Conservation (phyloP, 2,888 invertebrate species). For the Cryptosula pallasiana region DNA sequence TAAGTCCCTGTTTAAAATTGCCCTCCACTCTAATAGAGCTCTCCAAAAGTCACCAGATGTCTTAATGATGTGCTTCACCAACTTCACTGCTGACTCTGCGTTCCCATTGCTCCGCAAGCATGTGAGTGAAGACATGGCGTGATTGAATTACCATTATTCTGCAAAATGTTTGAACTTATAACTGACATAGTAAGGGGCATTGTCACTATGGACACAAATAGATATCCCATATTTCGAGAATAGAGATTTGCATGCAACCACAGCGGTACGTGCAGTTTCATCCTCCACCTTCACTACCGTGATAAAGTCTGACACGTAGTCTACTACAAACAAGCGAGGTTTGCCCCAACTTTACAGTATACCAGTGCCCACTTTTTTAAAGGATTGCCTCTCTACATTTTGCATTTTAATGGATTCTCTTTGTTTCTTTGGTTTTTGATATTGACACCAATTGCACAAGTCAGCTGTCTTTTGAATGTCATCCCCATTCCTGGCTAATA, state of each 20-base stretch:
- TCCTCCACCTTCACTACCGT: conserved; percentile 22
- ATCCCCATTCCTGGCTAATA: conserved; percentile 26
- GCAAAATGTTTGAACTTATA: conserved; percentile 25
- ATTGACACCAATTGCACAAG: conserved; percentile 4
- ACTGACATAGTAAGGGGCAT: conserved; percentile 27
- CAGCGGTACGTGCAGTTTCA: not conserved
- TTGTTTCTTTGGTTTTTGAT: not conserved
- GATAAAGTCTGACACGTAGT: conserved; percentile 15
- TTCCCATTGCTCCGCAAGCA: conserved; percentile 28
- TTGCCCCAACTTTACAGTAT: conserved; percentile 13
- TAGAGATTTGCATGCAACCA: not conserved
- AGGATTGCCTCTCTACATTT: conserved; percentile 5
- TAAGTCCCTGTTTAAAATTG: not conserved
- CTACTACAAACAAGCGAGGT: not conserved
- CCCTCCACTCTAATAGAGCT: not conserved
- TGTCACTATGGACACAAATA: not conserved
- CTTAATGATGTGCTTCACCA: not conserved
- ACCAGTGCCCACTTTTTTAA: conserved; percentile 7
- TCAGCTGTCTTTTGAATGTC: not conserved
- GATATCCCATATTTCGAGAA: conserved; percentile 11
- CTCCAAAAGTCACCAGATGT: not conserved
- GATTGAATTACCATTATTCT: conserved; percentile 29
- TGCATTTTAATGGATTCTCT: conserved; percentile 25
- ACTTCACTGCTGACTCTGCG: conserved; percentile 23
- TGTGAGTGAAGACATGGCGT: conserved; percentile 27